A percentile compares a stretch with the other conserved stretches of the same genome.
Evolutionary conservation across 2,888 invertebrate genomes (phyloP).

Genomic region (Mongoloraphidia duomilia): DNA sequence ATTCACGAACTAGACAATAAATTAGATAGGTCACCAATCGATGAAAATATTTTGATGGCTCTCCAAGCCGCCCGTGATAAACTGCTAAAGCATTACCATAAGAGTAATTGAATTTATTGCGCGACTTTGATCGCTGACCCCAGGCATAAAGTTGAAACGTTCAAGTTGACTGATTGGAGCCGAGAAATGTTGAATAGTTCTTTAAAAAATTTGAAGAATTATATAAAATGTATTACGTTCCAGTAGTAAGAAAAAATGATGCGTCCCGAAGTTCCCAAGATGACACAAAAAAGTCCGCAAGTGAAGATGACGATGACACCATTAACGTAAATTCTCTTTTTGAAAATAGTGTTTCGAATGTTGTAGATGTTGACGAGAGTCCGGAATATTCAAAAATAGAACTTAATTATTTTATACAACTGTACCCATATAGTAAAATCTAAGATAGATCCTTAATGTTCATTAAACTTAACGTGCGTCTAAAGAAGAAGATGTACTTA

Average conservation of each 20-base stretch:
- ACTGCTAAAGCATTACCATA: constrained; percentile 16
- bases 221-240: constrained; percentile 5
- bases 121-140: constrained; percentile 15
- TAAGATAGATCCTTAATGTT: too few species aligned
- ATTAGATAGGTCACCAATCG: constrained; percentile 10
- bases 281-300: too few species aligned
- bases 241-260: not conserved
- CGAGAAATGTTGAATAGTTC: constrained; percentile 4
- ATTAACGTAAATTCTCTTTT: too few species aligned
- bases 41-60: constrained; percentile 13
- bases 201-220: constrained; percentile 8
- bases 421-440: too few species aligned
- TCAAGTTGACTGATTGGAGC: constrained; percentile 14
- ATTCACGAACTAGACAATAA: constrained; percentile 11
- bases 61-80: constrained; percentile 14
- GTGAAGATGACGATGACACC: too few species aligned
- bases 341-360: too few species aligned
- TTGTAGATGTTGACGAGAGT: too few species aligned
- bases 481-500: too few species aligned
- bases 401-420: too few species aligned
- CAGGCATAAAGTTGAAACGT: constrained; percentile 16
- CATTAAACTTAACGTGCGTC: too few species aligned
- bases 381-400: too few species aligned
- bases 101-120: constrained; percentile 18
- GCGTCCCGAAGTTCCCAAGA: too few species aligned